These are phyloP conservation scores for Cinara cedri DNA, from an alignment of 2,888 invertebrate species.

Conservation along the genomic window DNA sequence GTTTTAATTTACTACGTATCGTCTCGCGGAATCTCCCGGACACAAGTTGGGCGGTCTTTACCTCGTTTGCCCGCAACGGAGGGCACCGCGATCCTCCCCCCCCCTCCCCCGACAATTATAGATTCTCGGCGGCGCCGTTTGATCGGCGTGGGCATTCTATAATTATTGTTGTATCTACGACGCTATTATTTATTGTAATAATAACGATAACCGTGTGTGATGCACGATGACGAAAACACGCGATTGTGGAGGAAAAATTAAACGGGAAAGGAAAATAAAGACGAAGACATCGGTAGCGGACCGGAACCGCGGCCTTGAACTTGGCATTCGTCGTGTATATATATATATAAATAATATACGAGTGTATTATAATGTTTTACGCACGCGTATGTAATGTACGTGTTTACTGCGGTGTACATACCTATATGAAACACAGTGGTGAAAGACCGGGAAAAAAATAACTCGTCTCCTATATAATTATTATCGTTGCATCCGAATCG, in stretches of 20 bases:
- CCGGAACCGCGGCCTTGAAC: slow-evolving; percentile 40
- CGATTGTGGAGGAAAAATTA: neutral
- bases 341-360: neutral
- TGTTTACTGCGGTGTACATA: neutral
- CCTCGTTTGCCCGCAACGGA: no score
- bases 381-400: neutral
- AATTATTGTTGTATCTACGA: no score
- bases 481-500: no score
- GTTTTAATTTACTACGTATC: slow-evolving; percentile 15
- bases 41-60: no score
- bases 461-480: no score
- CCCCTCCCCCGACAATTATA: no score
- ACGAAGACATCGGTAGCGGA: slow-evolving; percentile 26
- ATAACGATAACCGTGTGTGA: neutral
- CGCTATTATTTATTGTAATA: no score
- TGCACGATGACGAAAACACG: neutral
- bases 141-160: no score
- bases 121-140: no score
- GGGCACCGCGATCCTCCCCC: no score
- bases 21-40: no score
- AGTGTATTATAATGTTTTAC: neutral
- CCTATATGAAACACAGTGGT: neutral
- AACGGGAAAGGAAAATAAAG: neutral
- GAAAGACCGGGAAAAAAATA: no score
- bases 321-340: slow-evolving; percentile 17